These are phyloP conservation scores for Archilochus colubris DNA, from an alignment of 2,113 vertebrate genomes.

Conservation along the genomic window DNA sequence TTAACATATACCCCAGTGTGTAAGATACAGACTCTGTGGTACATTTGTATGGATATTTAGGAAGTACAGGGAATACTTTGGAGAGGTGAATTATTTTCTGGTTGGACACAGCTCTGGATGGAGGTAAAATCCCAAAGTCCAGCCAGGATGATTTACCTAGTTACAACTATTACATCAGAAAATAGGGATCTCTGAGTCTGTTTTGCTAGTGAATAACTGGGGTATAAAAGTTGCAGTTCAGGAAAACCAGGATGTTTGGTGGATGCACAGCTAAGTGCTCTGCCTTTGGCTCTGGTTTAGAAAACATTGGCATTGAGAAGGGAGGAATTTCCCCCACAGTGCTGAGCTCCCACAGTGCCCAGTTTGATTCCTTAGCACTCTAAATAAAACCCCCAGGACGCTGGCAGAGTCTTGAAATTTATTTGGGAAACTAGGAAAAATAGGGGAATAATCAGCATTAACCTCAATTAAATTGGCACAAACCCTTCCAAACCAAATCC, in stretches of 20 bases:
- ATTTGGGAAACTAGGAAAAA: not conserved
- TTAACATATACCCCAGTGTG: not conserved
- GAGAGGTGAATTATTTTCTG: not conserved
- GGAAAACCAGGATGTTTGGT: not conserved
- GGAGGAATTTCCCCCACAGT: not conserved
- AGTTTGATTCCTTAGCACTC: constrained; percentile 34
- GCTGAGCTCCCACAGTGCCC: constrained; percentile 31
- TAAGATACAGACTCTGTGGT: not conserved
- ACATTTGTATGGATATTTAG: not conserved
- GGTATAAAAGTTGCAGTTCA: not conserved
- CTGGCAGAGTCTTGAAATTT: constrained; percentile 33
- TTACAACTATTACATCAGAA: not conserved
- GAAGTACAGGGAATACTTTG: not conserved
- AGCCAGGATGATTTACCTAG: not conserved
- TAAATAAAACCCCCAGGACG: constrained; percentile 44
- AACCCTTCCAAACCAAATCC: not conserved
- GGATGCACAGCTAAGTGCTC: not conserved
- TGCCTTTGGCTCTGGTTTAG: constrained; percentile 37
- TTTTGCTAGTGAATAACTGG: not conserved
- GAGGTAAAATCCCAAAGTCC: not conserved
- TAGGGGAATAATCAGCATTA: not conserved
- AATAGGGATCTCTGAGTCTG: not conserved
- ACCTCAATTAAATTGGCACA: not conserved
- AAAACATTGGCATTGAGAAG: constrained; percentile 33
- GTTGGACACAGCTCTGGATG: not conserved